Base-by-base conservation (phyloP, 2,797 vertebrate genomes). In the Eulemur albifrons region DNA sequence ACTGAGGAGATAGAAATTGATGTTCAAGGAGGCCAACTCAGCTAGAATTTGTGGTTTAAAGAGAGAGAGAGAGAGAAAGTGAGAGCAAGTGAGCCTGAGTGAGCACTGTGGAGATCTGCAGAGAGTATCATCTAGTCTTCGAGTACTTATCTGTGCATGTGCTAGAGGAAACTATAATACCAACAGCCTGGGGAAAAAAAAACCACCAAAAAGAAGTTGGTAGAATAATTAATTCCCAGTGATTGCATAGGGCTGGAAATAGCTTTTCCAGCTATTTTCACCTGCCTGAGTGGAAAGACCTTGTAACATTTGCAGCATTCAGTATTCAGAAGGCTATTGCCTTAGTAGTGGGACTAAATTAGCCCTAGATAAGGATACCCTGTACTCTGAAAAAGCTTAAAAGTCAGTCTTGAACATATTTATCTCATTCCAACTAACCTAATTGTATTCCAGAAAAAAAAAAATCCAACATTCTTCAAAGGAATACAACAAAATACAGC, bases 31-130 rank as follows among this genome's bases (percentile, higher is more conserved):
- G 11, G 61, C 18, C 20, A 9, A 54, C 35, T 43, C 17, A 23
- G 27, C 48, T 54, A 35, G 38, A 54, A 57, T 45, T n/a, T 69
- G 35, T 57, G 61, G 17, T 14, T 69, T 12, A 21, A n/a, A n/a
- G 27, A 4, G 27, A 45, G 21, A 7, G 4, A 5, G 5, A 5
- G 38, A 23, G 13, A 30, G 45, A 38, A 10, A 59, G 43, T 0
- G 6, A 17, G 30, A 65, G 7, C 11, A 11, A 69, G 38, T 57
- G 30, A 14, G 17, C n/a, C 23, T 10, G 35, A 87, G 13, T 20
- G 35, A 85, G 25, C 23, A 43, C 23, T 7, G 23, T 8, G 40
- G 13, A 72, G 40, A 43, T 27, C 70, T 72, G 23, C 35, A 48
- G 17, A 21, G 43, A 69, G 45, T 1, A 17, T 18, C n/a, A 43